Percentiles rank a stretch among this genome's conserved stretches.
Conservation (phyloP, 2,797 vertebrate genomes). For the Lindbergichthys nudifrons region DNA sequence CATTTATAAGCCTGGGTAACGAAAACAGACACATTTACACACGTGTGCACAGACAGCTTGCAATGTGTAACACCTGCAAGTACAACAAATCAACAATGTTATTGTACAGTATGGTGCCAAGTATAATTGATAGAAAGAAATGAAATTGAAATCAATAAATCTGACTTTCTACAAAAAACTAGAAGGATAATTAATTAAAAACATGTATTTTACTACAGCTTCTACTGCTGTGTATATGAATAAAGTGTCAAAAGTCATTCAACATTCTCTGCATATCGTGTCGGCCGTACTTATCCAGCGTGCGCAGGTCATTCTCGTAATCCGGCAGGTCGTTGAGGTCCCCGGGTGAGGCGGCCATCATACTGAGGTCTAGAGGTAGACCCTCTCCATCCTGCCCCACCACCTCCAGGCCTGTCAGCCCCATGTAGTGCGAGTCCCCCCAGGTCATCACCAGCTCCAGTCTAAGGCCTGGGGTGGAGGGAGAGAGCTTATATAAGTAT, state of each 20-base stretch:
- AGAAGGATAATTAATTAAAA: too few species aligned
- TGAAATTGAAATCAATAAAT: too few species aligned
- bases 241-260: not conserved
- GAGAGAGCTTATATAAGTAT: not conserved
- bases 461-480: constrained; percentile 84
- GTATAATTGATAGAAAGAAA: too few species aligned
- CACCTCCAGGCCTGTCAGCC: constrained; percentile 93
- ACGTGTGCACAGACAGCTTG: too few species aligned
- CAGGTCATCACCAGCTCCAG: constrained; percentile 91
- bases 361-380: constrained; percentile 85
- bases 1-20: constrained; percentile 90
- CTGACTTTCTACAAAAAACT: too few species aligned
- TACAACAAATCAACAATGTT: too few species aligned
- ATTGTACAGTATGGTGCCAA: too few species aligned
- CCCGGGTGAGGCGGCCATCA: constrained; percentile 89
- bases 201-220: too few species aligned
- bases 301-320: constrained; percentile 88
- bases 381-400: constrained; percentile 90
- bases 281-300: constrained; percentile 90
- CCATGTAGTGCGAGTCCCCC: constrained; percentile 94
- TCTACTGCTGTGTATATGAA: not conserved
- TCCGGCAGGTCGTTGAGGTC: constrained; percentile 93
- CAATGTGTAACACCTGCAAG: too few species aligned
- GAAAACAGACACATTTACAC: not conserved
- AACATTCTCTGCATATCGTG: not conserved